A percentile compares a stretch with the other conserved stretches of the same genome.
Evolutionary conservation across 2,888 invertebrate species (phyloP).

Genomic region (Pelosia muscerda): DNA sequence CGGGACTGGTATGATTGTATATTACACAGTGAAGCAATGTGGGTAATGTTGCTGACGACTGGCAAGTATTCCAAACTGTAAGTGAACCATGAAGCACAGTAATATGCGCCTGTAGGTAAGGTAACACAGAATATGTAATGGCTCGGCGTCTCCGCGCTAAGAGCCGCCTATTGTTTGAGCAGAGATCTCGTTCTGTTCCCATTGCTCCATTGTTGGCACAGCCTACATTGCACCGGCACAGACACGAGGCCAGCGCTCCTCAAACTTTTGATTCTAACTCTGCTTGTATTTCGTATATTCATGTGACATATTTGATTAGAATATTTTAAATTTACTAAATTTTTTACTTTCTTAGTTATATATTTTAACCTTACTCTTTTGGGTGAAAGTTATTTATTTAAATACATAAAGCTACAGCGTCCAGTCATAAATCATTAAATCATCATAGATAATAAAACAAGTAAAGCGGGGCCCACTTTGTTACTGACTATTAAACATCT

Average conservation of each 20-base stretch:
- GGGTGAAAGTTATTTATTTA: no score
- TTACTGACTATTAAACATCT: no score
- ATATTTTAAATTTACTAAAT: not conserved
- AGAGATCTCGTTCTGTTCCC: slow-evolving; percentile 7
- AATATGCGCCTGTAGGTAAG: slow-evolving; percentile 1
- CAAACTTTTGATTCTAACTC: not conserved
- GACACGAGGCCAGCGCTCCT: not conserved
- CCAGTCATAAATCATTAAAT: no score
- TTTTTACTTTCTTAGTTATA: no score
- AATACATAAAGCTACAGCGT: no score
- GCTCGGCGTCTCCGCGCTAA: not conserved
- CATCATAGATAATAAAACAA: no score
- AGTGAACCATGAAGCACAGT: not conserved
- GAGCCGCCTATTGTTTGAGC: not conserved
- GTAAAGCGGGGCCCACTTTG: no score
- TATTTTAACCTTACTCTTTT: no score
- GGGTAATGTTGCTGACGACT: not conserved
- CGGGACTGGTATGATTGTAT: no score
- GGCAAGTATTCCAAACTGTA: not conserved
- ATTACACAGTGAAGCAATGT: not conserved
- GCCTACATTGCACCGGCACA: slow-evolving; percentile 8
- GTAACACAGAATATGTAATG: slow-evolving; percentile 3
- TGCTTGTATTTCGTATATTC: not conserved
- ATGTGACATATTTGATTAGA: not conserved
- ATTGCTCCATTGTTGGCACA: slow-evolving; percentile 12